Conservation (phyloP, 1,140 invertebrate species). For the Pissodes strobi region DNA sequence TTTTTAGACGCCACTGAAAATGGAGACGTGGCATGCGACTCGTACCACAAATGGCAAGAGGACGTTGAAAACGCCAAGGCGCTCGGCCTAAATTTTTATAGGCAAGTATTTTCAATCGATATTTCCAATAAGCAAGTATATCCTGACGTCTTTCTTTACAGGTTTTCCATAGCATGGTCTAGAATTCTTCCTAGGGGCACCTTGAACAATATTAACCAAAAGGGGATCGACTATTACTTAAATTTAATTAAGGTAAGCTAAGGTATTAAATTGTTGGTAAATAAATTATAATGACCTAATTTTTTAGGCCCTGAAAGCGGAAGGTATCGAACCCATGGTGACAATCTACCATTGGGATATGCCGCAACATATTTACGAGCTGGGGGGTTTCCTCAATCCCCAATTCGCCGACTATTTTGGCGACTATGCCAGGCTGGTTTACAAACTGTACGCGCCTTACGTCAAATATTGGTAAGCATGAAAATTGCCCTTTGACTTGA, state of each 20-base stretch:
- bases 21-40: slow-evolving; percentile 58
- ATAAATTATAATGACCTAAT: too few species aligned
- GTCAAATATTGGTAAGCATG: slow-evolving; percentile 55
- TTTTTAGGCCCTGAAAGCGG: slow-evolving; percentile 55
- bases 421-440: slow-evolving; percentile 43
- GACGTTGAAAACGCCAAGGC: slow-evolving; percentile 57
- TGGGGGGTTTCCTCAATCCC: slow-evolving; percentile 48
- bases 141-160: slow-evolving; percentile 2
- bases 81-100: slow-evolving; percentile 56
- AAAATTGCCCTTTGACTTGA: too few species aligned
- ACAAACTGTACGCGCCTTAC: slow-evolving; percentile 22
- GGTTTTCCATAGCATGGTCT: slow-evolving; percentile 67
- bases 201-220: slow-evolving; percentile 60
- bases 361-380: slow-evolving; percentile 65
- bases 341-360: slow-evolving; percentile 76
- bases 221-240: slow-evolving; percentile 68
- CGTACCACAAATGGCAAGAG: slow-evolving; percentile 59
- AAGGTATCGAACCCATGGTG: slow-evolving; percentile 64
- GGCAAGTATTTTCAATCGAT: too few species aligned
- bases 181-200: slow-evolving; percentile 49
- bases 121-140: too few species aligned
- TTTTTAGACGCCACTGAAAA: too few species aligned
- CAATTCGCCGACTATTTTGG: slow-evolving; percentile 47
- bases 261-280: too few species aligned
- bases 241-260: slow-evolving; percentile 58